Base-by-base conservation (phyloP, 2,113 vertebrate species). In the Charadrius vociferus region DNA sequence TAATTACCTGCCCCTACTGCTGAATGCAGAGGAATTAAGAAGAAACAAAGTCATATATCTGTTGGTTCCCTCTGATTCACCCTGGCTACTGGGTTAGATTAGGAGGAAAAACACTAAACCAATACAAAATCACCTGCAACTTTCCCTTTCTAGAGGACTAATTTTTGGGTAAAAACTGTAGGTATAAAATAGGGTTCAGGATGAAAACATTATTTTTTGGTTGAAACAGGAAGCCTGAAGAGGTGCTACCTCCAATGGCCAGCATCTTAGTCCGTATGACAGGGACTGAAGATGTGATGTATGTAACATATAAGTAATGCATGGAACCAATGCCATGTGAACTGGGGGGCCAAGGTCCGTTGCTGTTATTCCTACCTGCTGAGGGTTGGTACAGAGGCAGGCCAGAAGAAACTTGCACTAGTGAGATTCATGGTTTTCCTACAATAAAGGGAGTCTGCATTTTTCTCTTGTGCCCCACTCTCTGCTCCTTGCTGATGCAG, bases 391-490 rank as follows among this genome's bases (percentile, higher is more conserved):
- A 32, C 32, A 55, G 55, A 81, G 14, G 6, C 6, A 81, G n/a
- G 6, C 4, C 47, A 22, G 47, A 71, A 22, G 39, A 75, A 55
- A 30, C 1, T 41, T 55, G 22, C 15, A 61, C 4, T 13, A n/a
- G 6, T 29, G 12, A 59, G 1, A 4, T 61, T 68, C 29, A 24
- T 8, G 41, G 10, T 68, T 77, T 86, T 61, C 30, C 49, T 32
- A 1, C 2, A 3, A n/a, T 47, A 55, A 34, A 77, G 11, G 5
- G 2, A 9, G 43, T 37, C 20, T 68, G 4, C 10, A 5, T 37
- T 73, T 66, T 84, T 29, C 27, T 18, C n/a, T 36, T 65, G 9
- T 59, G 23, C 8, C 11, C 24, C 12, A 43, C 6, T 12, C 18
- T 75, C 21, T 7, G 13, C 14, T 66, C 32, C 24, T 72, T 80